Percentiles rank a stretch among this genome's conserved stretches.
These are phyloP conservation scores for Xenus cinereus DNA, from an alignment of 2,113 vertebrate species.

Conservation along the genomic window DNA sequence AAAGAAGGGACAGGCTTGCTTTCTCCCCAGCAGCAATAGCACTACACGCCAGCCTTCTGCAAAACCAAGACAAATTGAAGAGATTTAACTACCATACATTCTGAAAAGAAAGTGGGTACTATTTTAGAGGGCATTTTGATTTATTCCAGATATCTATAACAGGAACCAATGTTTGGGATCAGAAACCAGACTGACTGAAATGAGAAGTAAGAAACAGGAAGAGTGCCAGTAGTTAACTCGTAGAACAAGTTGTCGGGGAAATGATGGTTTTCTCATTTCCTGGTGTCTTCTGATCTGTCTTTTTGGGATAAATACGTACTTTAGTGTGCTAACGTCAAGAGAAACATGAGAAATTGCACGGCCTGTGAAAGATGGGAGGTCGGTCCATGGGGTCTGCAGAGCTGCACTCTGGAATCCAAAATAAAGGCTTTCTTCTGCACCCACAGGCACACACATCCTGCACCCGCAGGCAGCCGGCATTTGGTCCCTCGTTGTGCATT, in stretches of 20 bases:
- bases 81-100: neutral
- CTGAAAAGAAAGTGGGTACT: neutral
- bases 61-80: neutral
- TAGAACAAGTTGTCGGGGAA: neutral
- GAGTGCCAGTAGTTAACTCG: neutral
- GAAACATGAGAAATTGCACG: neutral
- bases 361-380: neutral
- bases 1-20: neutral
- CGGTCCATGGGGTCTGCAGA: neutral
- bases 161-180: neutral
- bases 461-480: accelerated
- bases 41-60: neutral
- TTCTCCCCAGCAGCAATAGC: neutral
- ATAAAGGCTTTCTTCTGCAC: neutral
- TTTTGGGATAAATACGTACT: neutral
- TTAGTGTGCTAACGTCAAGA: neutral
- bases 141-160: neutral
- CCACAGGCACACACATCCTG: neutral
- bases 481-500: accelerated
- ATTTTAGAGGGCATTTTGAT: neutral
- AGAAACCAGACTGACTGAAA: neutral
- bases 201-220: neutral
- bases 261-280: slow-evolving; percentile 35
- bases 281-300: neutral
- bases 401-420: neutral